Base-by-base conservation (phyloP, 1,140 invertebrate species). In the Drosophila murphyi region DNA sequence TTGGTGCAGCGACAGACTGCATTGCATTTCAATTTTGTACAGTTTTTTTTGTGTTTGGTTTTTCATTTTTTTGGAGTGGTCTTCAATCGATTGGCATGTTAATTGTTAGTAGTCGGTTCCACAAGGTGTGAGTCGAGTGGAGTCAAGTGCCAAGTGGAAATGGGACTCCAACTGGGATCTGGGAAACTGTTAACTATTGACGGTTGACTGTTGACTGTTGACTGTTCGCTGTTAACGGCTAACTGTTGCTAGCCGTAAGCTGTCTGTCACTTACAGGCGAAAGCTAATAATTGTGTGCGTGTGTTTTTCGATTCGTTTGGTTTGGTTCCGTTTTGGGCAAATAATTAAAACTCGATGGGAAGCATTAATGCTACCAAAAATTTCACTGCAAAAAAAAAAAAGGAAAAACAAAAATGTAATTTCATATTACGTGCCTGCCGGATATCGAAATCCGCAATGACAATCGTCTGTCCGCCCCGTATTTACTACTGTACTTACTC, bases 391-490 rank as follows among this genome's bases (percentile, higher is more conserved):
- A 85, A 85, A 83, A 79, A 32, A 10, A 29, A 7, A 32, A 32
- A 43, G 2, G 35, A 54, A 20, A 37, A 51, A 51, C 5, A 31
- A 65, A 78, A 78, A 79, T 73, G 83, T 86, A 62, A 70, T 62
- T 74, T 72, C 76, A 43, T 72, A 76, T 88, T 86, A 86, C 82
- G 82, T 86, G 82, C 83, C 68, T 71, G 80, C 83, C 82, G 82
- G 82, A 86, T 88, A 76, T 71, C 47, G 72, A 82, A 88, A 82
- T 70, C 51, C 74, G 57, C 50, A 35, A 55, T 70, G 57, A 70
- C 78, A 78, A 61, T 63, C 63, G 41, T 5, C 32, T 45, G 61
- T 35, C 80, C 60, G 70, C 65, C 50, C n/a, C 67, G 37, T 48
- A 65, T 28, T 52, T 68, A 76, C 63, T 35, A 34, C 32, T 20